Evolutionary conservation across 1,140 invertebrate species (phyloP).

Genomic region (Aphelinus certus): DNA sequence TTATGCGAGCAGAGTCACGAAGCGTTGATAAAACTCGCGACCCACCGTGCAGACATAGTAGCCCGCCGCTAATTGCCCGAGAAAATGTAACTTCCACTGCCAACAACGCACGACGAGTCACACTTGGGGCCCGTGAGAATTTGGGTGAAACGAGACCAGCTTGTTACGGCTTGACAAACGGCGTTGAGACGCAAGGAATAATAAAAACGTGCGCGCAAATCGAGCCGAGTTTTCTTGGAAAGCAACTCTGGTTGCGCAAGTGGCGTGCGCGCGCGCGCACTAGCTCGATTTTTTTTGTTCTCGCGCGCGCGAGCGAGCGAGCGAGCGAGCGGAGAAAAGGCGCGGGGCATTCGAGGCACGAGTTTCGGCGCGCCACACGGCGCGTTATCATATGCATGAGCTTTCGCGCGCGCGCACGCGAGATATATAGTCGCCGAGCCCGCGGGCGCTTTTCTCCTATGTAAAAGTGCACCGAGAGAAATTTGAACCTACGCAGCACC

Average conservation of each 20-base stretch:
- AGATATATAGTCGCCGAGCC: not conserved
- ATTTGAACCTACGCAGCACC: too few species aligned
- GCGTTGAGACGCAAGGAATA: too few species aligned
- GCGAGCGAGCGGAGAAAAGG: not conserved
- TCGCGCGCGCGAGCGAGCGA: not conserved
- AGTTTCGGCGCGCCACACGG: not conserved
- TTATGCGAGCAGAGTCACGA: too few species aligned
- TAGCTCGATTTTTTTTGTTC: not conserved
- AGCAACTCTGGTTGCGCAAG: not conserved
- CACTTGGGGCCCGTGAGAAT: not conserved
- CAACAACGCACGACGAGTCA: too few species aligned
- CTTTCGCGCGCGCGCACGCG: not conserved
- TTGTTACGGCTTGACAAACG: too few species aligned
- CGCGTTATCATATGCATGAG: not conserved
- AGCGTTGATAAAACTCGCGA: too few species aligned
- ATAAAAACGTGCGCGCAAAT: not conserved
- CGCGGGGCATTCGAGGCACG: not conserved
- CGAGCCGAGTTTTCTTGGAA: constrained; percentile 3
- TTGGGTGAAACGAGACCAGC: not conserved
- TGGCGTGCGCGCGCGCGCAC: not conserved
- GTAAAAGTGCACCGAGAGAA: too few species aligned
- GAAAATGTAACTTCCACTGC: too few species aligned
- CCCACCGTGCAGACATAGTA: too few species aligned
- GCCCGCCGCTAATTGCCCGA: too few species aligned
- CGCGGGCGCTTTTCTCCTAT: not conserved